Conservation (phyloP, 2,797 vertebrate genomes). For the Onychomys arenicola region DNA sequence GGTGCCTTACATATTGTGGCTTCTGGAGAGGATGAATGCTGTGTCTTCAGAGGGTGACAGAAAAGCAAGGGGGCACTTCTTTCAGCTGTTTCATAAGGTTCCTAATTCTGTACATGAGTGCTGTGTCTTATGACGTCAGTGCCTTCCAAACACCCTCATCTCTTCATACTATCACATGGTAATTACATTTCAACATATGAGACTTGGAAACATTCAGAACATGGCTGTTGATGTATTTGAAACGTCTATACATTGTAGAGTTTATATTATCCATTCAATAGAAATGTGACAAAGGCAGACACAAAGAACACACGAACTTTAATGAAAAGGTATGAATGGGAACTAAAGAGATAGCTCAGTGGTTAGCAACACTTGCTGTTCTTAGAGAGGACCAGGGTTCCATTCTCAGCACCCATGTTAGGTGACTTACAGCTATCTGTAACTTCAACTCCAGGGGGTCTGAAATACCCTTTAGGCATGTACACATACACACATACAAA, state of each 20-base stretch:
- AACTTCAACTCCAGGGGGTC: background rate
- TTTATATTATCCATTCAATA: background rate
- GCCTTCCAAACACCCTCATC: background rate
- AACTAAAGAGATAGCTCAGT: background rate
- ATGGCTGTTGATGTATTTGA: background rate
- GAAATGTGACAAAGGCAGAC: background rate
- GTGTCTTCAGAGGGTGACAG: background rate
- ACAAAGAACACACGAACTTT: background rate
- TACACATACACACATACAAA: background rate
- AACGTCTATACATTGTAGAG: background rate
- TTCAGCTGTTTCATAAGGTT: background rate
- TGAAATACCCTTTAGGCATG: background rate
- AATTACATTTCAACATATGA: background rate
- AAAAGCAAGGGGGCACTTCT: background rate
- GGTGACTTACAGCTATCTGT: background rate
- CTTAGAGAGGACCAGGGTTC: background rate
- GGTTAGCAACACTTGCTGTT: no score
- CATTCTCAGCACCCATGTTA: background rate
- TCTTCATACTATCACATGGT: background rate
- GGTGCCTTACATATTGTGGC: background rate
- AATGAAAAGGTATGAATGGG: background rate
- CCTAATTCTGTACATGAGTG: background rate
- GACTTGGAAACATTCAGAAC: background rate
- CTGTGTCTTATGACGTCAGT: no score
- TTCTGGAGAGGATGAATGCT: background rate